Evolutionary conservation across 2,888 invertebrate species (phyloP), one percentile per base, ranked within the genome.

Genomic region (Tetheella fluctuosa): DNA sequence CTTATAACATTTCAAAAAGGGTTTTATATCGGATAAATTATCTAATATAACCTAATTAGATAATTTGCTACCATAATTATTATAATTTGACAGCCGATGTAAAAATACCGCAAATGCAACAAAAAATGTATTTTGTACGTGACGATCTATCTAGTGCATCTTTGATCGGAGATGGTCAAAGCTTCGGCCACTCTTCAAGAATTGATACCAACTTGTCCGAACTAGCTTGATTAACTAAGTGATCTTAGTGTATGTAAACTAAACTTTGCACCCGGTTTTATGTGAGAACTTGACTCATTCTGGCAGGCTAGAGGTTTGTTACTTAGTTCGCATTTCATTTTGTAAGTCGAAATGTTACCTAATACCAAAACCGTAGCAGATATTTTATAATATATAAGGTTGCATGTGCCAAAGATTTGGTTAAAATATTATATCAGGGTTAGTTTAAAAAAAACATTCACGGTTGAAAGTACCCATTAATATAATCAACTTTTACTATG

Each of bases 211-310:
- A 48, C 20, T 48, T 20, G 48, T 48, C 48, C 48, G 10, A 48
- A 48, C 48, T 48, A 20, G 48, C 48, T 48, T 48, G 48, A 48
- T 48, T 48, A 48, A 48, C 48, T 48, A 48, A 48, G 48, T 48
- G 48, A 48, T 48, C 48, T 10, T 10, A 48, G 8, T n/a, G 7
- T 48, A 20, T 48, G 48, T 48, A n/a, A 48, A 48, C 48, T 48
- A 48, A 48, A 48, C 20, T 20, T 48, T 48, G 48, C 48, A 48
- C 48, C 48, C 48, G 48, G 48, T 48, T 48, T 20, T 48, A 48
- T 20, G 48, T 10, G 48, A 20, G 17, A 48, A 48, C 48, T 48
- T 42, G 42, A 17, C 42, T 48, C 48, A 20, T 48, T 48, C 10
- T 48, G 48, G 42, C 42, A 42, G n/a, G 48, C 17, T 20, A 48